Percentiles rank a stretch among this genome's conserved stretches.
phyloP scores from a whole-genome alignment of 2,797 vertebrate genomes.

The Gephyroberyx darwinii region DNA sequence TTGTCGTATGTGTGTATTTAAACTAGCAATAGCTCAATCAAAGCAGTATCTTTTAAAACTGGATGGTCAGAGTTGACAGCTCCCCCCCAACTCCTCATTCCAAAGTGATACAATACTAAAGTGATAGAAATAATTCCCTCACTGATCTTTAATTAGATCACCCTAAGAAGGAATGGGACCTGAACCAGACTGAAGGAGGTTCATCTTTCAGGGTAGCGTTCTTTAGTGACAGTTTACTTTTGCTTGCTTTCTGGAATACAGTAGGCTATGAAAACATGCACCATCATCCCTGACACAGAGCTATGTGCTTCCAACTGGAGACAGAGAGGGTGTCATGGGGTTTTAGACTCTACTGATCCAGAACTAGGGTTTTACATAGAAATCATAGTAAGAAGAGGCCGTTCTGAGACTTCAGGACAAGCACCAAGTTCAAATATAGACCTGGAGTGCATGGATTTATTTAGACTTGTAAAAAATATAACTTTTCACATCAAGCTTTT shows the following conservation, averaged over 20 bases:
- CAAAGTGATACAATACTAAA: conserved; percentile 4
- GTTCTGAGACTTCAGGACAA: conserved; percentile 22
- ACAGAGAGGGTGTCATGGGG: conserved; percentile 24
- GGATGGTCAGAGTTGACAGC: conserved; percentile 1
- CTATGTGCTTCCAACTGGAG: conserved; percentile 34
- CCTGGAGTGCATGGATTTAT: neutral
- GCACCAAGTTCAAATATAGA: conserved; percentile 28
- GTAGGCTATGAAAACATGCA: conserved; percentile 56
- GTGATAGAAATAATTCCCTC: conserved; percentile 13
- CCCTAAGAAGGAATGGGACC: conserved; percentile 8
- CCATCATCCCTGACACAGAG: conserved; percentile 43
- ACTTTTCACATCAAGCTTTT: conserved; percentile 9
- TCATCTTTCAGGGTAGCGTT: conserved; percentile 67
- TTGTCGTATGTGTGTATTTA: conserved; percentile 7
- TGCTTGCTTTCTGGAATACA: conserved; percentile 61
- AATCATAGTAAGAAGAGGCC: conserved; percentile 36
- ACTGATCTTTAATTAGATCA: conserved; percentile 35
- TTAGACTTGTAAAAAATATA: neutral
- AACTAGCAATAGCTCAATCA: conserved; percentile 1
- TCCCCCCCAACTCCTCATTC: neutral
- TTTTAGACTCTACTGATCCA: conserved; percentile 37
- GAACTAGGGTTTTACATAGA: conserved; percentile 7
- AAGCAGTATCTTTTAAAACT: neutral
- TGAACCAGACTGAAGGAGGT: conserved; percentile 31
- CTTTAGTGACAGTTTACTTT: conserved; percentile 71